These are phyloP conservation scores for Cheilosia urbana DNA, from an alignment of 2,888 invertebrate genomes.

Conservation along the genomic window DNA sequence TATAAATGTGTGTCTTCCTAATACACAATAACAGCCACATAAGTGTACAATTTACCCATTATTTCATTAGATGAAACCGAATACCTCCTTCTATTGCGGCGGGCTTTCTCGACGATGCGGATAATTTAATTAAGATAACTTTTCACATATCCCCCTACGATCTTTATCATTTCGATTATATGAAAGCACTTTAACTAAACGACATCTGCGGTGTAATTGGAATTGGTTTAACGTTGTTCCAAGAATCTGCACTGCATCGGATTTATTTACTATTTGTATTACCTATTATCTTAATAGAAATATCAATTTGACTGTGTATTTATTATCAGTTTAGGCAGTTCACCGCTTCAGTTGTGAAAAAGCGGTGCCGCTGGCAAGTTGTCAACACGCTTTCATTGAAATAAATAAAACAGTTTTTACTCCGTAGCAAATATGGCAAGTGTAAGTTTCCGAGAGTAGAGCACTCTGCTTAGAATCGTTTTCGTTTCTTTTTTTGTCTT, in stretches of 20 bases:
- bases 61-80: too few species aligned
- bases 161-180: conserved; percentile 1
- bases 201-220: too few species aligned
- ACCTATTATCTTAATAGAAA: neutral
- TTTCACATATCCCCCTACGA: neutral
- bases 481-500: conserved; percentile 24
- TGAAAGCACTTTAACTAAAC: too few species aligned
- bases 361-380: conserved; percentile 20
- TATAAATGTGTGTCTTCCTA: too few species aligned
- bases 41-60: too few species aligned
- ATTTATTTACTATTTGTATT: too few species aligned
- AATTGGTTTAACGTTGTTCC: too few species aligned
- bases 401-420: neutral
- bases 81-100: neutral
- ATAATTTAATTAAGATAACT: conserved; percentile 6
- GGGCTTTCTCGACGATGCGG: neutral
- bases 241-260: too few species aligned
- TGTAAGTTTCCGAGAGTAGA: conserved; percentile 53
- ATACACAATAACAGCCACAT: too few species aligned
- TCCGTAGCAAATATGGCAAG: conserved; percentile 71
- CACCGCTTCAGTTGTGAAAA: conserved; percentile 43
- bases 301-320: conserved; percentile 41
- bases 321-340: conserved; percentile 18
- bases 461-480: neutral
- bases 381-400: neutral